Base-by-base conservation (phyloP, 2,113 vertebrate species). In the Limanda limanda region DNA sequence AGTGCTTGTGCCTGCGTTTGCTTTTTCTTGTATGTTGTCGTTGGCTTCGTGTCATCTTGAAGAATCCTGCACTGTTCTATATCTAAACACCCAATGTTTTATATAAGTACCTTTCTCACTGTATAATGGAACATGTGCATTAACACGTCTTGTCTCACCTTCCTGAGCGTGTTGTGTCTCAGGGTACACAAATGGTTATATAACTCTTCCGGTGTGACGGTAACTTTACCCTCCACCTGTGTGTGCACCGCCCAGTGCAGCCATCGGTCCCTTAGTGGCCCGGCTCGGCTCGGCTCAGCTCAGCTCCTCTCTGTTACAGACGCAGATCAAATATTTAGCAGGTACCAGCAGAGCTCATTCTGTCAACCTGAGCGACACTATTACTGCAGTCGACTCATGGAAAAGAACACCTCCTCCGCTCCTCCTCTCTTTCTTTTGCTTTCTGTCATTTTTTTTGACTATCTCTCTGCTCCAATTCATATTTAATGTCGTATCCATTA, bases 291-390 rank as follows among this genome's bases (percentile, higher is more conserved):
- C 45, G n/a, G 76, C 77, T 27, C 25, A n/a, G n/a, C n/a, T 81
- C 72, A 55, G 48, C 73, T 71, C 35, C 35, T 81, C 82, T 89
- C 74, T 76, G 57, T 86, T 83, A 79, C 82, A 87, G 76, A 78
- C 58, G 40, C 77, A 59, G 88, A 91, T 94, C 40, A 93, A 94
- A 91, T 89, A 93, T 94, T 92, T 65, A 94, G 51, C 81, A 79
- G 79, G 35, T 79, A 71, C 35, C 74, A 54, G 70, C 25, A 27
- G 71, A 86, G 89, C 73, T 90, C 84, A 89, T 88, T 86, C 72
- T 70, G 76, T 81, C 68, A 83, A 72, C 35, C 51, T 40, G 69
- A 63, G 56, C 20, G 70, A 78, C 84, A 66, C 68, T 64, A 45
- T 83, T 85, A 86, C 86, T 71, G 72, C 57, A 62, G 71, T 35